These are phyloP conservation scores for Lonchura striata DNA, from an alignment of 2,113 vertebrate genomes.

Conservation along the genomic window DNA sequence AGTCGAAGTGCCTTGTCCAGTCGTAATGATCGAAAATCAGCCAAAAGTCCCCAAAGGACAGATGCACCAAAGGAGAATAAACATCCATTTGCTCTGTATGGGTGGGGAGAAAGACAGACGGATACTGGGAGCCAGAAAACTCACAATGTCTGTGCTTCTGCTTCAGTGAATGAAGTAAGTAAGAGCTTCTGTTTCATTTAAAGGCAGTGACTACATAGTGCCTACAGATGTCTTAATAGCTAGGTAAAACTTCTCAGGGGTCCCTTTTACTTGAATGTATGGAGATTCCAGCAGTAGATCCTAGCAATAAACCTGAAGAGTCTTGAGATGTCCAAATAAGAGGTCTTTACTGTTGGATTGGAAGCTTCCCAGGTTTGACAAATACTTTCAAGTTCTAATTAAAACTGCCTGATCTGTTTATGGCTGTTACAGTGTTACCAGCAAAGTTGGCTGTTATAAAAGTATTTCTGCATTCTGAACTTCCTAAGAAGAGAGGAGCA, in stretches of 20 bases:
- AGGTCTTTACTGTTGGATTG: not conserved
- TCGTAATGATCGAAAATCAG: conserved; percentile 46
- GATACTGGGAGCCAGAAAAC: conserved; percentile 87
- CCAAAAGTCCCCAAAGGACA: conserved; percentile 70
- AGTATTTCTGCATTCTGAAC: not conserved
- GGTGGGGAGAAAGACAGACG: conserved; percentile 84
- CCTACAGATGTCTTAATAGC: not conserved
- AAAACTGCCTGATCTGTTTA: not conserved
- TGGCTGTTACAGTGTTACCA: not conserved
- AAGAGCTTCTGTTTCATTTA: not conserved
- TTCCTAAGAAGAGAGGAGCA: not conserved
- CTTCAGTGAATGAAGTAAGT: conserved; percentile 83
- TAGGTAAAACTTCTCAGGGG: not conserved
- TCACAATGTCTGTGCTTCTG: conserved; percentile 88
- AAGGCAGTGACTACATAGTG: not conserved
- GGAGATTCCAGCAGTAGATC: not conserved
- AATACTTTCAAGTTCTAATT: not conserved
- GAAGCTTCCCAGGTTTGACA: not conserved
- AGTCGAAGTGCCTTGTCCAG: conserved; percentile 63
- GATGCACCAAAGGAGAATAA: conserved; percentile 76
- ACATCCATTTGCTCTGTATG: conserved; percentile 91
- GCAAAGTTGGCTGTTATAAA: not conserved
- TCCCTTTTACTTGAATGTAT: not conserved
- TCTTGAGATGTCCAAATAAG: not conserved
- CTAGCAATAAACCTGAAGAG: not conserved